A percentile compares a stretch with the other conserved stretches of the same genome.
Evolutionary conservation across 1,140 invertebrate genomes (phyloP).

Genomic region (Drosophila bipectinata): DNA sequence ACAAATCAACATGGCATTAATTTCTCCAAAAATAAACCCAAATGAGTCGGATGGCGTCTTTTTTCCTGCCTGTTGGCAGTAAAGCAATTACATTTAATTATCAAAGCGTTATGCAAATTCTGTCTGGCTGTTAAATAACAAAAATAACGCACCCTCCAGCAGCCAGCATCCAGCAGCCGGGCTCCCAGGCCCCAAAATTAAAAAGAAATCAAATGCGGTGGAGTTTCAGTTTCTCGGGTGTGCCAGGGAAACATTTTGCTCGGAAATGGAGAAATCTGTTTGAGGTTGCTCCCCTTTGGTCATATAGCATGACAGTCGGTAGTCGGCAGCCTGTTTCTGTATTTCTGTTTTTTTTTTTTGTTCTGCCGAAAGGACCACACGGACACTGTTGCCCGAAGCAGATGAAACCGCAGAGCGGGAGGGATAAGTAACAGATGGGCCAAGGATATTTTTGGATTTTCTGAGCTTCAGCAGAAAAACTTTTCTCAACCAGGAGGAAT

Average conservation of each 20-base stretch:
- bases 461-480: neutral
- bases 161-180: neutral
- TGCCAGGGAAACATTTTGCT: neutral
- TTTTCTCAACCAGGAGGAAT: neutral
- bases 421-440: constrained; percentile 22
- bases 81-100: constrained; percentile 68
- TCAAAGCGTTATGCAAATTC: constrained; percentile 60
- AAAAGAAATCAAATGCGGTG: constrained; percentile 43
- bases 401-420: constrained; percentile 9
- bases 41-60: constrained; percentile 15
- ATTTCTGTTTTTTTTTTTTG: neutral
- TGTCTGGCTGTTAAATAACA: constrained; percentile 21
- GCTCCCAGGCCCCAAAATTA: constrained; percentile 7
- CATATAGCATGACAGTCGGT: constrained; percentile 37
- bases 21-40: neutral
- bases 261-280: constrained; percentile 16
- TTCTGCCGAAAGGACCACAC: constrained; percentile 16
- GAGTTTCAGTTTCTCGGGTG: constrained; percentile 14
- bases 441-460: neutral
- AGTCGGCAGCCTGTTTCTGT: constrained; percentile 30
- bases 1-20: constrained; percentile 32
- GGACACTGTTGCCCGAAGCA: constrained; percentile 19
- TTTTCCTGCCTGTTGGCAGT: constrained; percentile 27
- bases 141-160: constrained; percentile 7
- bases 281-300: constrained; percentile 22